Conservation (phyloP, 2,797 vertebrate genomes). For the Coregonus ussuriensis region DNA sequence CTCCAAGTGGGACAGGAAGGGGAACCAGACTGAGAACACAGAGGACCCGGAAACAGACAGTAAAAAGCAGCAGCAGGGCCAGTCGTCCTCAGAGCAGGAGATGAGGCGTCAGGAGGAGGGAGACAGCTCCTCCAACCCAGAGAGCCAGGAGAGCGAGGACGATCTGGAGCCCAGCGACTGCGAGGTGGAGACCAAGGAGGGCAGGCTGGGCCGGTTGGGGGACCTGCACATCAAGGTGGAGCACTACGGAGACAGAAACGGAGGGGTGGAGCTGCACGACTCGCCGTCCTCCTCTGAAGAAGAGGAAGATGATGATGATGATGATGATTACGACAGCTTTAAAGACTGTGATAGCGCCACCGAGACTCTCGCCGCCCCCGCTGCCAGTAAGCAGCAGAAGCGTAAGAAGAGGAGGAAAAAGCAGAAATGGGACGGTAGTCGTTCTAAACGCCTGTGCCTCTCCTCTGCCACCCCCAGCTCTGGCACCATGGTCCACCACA, state of each 20-base stretch:
- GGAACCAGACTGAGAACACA: constrained; percentile 89
- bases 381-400: constrained; percentile 85
- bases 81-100: constrained; percentile 85
- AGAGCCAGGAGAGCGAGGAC: constrained; percentile 96
- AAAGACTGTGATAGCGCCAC: constrained; percentile 83
- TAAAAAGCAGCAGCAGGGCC: constrained; percentile 87
- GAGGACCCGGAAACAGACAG: constrained; percentile 88
- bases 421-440: constrained; percentile 84
- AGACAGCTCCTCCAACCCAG: constrained; percentile 94
- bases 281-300: constrained; percentile 81
- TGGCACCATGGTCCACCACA: constrained; percentile 28
- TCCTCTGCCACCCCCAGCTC: constrained; percentile 86
- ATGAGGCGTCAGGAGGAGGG: constrained; percentile 92
- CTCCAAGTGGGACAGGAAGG: constrained; percentile 90
- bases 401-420: constrained; percentile 95
- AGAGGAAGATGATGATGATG: constrained; percentile 65
- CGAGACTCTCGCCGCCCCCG: constrained; percentile 74
- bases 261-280: constrained; percentile 81
- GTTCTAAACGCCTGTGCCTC: constrained; percentile 72
- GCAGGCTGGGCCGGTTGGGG: constrained; percentile 78
- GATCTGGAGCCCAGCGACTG: constrained; percentile 93
- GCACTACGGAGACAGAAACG: constrained; percentile 91
- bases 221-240: constrained; percentile 97
- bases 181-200: constrained; percentile 85
- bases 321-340: constrained; percentile 66